A percentile compares a stretch with the other conserved stretches of the same genome.
Conservation (phyloP, 2,888 invertebrate genomes). For the Ichneumoninae sp. region DNA sequence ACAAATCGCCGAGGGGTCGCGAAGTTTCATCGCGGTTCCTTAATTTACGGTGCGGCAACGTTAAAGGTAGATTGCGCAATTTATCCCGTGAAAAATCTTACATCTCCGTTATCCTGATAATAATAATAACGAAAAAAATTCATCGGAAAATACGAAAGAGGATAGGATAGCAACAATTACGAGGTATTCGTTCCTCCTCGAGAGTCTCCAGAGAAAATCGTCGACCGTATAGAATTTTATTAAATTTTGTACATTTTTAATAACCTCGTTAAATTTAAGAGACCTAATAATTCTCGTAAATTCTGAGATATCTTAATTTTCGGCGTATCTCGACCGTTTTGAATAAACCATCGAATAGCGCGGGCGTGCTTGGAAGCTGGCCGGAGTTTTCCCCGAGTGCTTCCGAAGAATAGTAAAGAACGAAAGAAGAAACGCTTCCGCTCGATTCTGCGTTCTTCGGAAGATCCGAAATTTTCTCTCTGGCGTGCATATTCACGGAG, state of each 20-base stretch:
- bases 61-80: slow-evolving; percentile 61
- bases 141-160: not conserved
- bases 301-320: not conserved
- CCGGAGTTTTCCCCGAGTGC: slow-evolving; percentile 29
- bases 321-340: not conserved
- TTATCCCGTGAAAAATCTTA: slow-evolving; percentile 37
- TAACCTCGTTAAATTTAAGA: not conserved
- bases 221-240: not conserved
- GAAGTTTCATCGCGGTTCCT: slow-evolving; percentile 57
- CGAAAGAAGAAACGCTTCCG: slow-evolving; percentile 54
- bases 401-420: slow-evolving; percentile 50
- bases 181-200: not conserved
- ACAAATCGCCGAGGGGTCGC: slow-evolving; percentile 72
- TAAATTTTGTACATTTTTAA: not conserved
- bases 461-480: slow-evolving; percentile 47
- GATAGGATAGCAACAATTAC: not conserved
- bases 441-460: slow-evolving; percentile 53
- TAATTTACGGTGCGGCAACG: slow-evolving; percentile 59
- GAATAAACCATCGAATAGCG: slow-evolving; percentile 32
- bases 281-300: not conserved
- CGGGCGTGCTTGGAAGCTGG: slow-evolving; percentile 10
- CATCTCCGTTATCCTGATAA: slow-evolving; percentile 5
- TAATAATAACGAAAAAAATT: not conserved
- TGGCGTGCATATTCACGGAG: slow-evolving; percentile 56
- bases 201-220: not conserved